Evolutionary conservation across 2,113 vertebrate genomes (phyloP).

Genomic region (Nestor notabilis): DNA sequence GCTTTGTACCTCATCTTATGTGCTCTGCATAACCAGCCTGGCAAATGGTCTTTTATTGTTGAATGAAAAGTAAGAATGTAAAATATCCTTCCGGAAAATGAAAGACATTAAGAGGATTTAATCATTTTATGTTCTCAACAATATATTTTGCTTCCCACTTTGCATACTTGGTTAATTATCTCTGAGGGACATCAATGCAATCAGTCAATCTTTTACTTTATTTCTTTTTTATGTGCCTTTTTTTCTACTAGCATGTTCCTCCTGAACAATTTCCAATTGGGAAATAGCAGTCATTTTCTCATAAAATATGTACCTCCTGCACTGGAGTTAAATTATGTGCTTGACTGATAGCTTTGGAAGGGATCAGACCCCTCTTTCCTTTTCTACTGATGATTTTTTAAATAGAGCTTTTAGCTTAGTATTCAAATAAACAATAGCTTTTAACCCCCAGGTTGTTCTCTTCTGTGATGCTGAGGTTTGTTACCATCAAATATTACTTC

Average conservation of each 20-base stretch:
- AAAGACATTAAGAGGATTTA: not conserved
- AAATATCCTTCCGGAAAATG: not conserved
- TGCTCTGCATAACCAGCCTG: not conserved
- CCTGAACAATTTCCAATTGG: not conserved
- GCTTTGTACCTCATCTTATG: fast-evolving
- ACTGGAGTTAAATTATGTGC: not conserved
- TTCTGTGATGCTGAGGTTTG: not conserved
- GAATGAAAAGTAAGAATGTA: not conserved
- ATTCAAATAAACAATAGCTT: not conserved
- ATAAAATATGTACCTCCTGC: not conserved
- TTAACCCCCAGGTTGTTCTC: not conserved
- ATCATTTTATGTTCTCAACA: not conserved
- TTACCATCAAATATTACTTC: not conserved
- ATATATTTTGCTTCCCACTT: not conserved
- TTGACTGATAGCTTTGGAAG: slow-evolving; percentile 20
- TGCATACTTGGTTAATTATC: not conserved
- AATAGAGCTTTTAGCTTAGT: not conserved
- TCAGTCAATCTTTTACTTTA: not conserved
- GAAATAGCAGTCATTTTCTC: not conserved
- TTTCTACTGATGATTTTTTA: not conserved
- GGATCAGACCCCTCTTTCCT: not conserved
- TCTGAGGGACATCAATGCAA: not conserved
- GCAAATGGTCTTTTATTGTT: not conserved
- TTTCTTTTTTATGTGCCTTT: not conserved
- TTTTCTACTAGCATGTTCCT: not conserved